Base-by-base conservation (phyloP, 1,140 invertebrate genomes). In the Drosophila sp. region DNA sequence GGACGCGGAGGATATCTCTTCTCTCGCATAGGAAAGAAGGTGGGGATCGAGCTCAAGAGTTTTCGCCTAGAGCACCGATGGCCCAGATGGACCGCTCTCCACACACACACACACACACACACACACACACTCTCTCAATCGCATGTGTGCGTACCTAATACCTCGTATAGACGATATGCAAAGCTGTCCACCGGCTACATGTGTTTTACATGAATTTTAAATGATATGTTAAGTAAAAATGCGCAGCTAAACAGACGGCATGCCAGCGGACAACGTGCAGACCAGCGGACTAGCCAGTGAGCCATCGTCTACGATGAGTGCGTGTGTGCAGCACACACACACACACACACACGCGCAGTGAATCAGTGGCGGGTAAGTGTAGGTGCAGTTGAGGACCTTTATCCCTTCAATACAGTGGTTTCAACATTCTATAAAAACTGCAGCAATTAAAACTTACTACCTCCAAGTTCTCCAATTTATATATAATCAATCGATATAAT, bases 161-260 rank as follows among this genome's bases (percentile, higher is more conserved):
- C 84, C 17, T 17, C 17, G 17, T 17, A 17, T 17, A 80, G 70
- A 85, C 80, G 76, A 85, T 89, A 87, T 87, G 84, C 84, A 87
- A 87, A 87, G 77, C 80, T 84, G 83, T 77, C 68, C 35, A 44
- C 44, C 41, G 78, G 74, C 78, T 85, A 90, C 86, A 90, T 90
- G 86, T 90, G 86, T 90, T 90, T 90, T 86, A 90, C 86, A 90
- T 90, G 86, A 90, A 90, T 90, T 90, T 90, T 90, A 90, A 90
- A 90, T 90, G 86, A 90, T 90, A 90, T 90, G 86, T 90, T 90
- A 90, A 80, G 90, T 86, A 86, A 87, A 90, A 90, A 90, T 90
- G 85, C 85, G 85, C 80, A 90, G 74, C 85, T 89, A 85, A 85
- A 86, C 81, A 81, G 85, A 81, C 85, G 85, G 78, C 85, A 72